Base-by-base conservation (phyloP, 2,797 vertebrate genomes). In the Erethizon dorsatum region DNA sequence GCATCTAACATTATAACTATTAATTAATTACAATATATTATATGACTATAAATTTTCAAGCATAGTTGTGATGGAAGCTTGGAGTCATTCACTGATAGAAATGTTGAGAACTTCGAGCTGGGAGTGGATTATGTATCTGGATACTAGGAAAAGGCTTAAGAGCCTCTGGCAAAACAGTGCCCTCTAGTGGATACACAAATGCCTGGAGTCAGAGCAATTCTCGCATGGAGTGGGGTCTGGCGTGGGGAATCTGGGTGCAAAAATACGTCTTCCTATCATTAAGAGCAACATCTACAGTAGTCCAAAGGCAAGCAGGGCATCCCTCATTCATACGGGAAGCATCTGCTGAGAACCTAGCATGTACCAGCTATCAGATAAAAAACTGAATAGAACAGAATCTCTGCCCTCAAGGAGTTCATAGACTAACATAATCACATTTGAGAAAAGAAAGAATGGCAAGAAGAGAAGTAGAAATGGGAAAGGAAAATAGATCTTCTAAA, bases 81-180 rank as follows among this genome's bases (percentile, higher is more conserved):
- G 67, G 80, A 56, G 63, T 50, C 6, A 67, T 80, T 90, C 65
- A 50, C 54, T 75, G 96, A 75, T 28, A 95, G 69, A 83, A 88
- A 57, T 1, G 87, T 67, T 69, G 93, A 80, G 88, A 95, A 77
- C 67, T 52, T 52, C 61, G 85, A 94, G 22, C n/a, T 87, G 54
- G 33, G 71, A 65, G 47, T 69, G 61, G 82, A 52, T 56, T 41
- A 26, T 79, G 50, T 88, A 13, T 75, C 45, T 83, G 28, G 65
- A 45, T 57, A 71, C 28, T 54, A 94, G 95, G 89, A 93, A 91
- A 95, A 84, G 54, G 26, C 24, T 41, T 1, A 95, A 97, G 73
- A 95, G 98, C 97, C 97, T 97, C 95, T 98, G 91, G 96, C 94
- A 96, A 97, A 96, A 97, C 96, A 98, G 96, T 97, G 98, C 97